A percentile compares a stretch with the other conserved stretches of the same genome.
These are phyloP conservation scores for Oplegnathus fasciatus DNA, from an alignment of 2,113 vertebrate genomes.

Conservation along the genomic window DNA sequence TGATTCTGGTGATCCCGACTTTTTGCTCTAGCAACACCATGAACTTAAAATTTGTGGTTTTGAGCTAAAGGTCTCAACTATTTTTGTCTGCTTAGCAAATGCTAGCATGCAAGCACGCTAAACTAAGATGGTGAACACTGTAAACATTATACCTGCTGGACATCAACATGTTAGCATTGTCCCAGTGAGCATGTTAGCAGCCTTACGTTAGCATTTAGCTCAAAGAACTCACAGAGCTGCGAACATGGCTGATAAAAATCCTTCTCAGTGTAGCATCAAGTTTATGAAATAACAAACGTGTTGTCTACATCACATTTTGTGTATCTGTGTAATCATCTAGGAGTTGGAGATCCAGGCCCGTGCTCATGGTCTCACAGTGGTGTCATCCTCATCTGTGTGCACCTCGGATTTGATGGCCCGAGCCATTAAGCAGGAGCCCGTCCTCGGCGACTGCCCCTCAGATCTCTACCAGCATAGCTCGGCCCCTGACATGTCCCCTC, in stretches of 20 bases:
- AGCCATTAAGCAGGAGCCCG: slow-evolving; percentile 78
- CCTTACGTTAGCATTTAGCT: not conserved
- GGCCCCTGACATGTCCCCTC: slow-evolving; percentile 88
- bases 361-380: slow-evolving; percentile 85
- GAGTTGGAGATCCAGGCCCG: slow-evolving; percentile 93
- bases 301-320: not conserved
- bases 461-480: slow-evolving; percentile 73
- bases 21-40: too few species aligned
- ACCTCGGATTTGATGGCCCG: slow-evolving; percentile 72
- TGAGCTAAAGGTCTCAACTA: too few species aligned
- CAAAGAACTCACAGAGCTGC: not conserved
- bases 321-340: slow-evolving; percentile 63
- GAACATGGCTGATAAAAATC: not conserved
- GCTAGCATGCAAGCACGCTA: not conserved
- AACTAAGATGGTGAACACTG: not conserved
- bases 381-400: slow-evolving; percentile 71
- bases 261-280: not conserved
- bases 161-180: not conserved
- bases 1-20: too few species aligned
- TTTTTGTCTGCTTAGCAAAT: not conserved
- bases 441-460: slow-evolving; percentile 69
- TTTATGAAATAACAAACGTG: not conserved
- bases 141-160: not conserved
- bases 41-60: too few species aligned
- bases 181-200: not conserved